Evolutionary conservation across 2,797 vertebrate species (phyloP).

Genomic region (Limnodromus scolopaceus): DNA sequence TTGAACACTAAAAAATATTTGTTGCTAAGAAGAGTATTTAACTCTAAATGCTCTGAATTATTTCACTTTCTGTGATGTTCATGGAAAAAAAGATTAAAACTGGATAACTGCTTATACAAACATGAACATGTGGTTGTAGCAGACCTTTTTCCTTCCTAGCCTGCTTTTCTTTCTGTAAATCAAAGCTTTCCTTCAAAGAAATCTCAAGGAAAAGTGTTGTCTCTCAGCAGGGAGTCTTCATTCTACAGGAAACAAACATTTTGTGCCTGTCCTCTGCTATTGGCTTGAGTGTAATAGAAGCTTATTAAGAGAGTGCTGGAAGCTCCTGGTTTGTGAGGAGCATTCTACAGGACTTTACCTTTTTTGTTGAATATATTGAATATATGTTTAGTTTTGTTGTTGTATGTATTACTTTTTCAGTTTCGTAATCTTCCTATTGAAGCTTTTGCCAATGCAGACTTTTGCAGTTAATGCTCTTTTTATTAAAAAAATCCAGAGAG

Average conservation of each 20-base stretch:
- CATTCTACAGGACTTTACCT: background rate
- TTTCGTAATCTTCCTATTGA: background rate
- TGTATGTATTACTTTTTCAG: background rate
- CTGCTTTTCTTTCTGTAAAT: constrained; percentile 20
- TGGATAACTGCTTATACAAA: background rate
- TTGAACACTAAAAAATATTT: background rate
- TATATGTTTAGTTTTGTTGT: no score
- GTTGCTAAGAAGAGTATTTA: background rate
- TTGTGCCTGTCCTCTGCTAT: constrained; percentile 28
- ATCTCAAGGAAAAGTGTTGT: constrained; percentile 1
- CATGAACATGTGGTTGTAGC: background rate
- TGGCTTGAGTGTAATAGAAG: constrained; percentile 3
- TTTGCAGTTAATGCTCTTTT: background rate
- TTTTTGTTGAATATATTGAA: background rate
- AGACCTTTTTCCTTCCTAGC: constrained; percentile 4
- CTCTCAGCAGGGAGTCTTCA: constrained; percentile 36
- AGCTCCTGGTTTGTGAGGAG: background rate
- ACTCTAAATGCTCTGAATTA: background rate
- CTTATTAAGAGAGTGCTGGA: background rate
- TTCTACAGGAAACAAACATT: constrained; percentile 31
- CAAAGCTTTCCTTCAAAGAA: constrained; percentile 35
- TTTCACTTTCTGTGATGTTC: background rate
- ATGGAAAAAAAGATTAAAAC: background rate
- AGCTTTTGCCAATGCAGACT: background rate
- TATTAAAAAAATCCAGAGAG: background rate